Evolutionary conservation across 2,888 invertebrate species (phyloP), one percentile per base, ranked within the genome.

Genomic region (Cosmia pyralina): DNA sequence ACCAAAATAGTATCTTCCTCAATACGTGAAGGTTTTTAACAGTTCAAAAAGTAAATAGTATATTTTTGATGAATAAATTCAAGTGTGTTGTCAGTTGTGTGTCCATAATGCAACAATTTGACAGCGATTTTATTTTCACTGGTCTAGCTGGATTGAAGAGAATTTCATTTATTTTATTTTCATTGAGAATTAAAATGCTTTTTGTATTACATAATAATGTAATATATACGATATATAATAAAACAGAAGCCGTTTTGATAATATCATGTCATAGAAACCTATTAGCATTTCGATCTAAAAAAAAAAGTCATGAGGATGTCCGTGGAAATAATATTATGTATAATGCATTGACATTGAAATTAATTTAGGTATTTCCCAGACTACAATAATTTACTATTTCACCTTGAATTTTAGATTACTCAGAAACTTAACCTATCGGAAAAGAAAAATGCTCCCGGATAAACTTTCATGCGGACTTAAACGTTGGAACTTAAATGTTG

Each of bases 361-460:
- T 62, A 50, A 83, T 68, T 48, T 70, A 52, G 70, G 75, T 83
- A 79, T 68, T 83, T 80, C 69, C 69, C 58, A 71, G 62, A 71
- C 53, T 28, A 50, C 62, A 66, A 53, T 22, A 67, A 58, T 66
- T 64, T 60, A 62, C 44, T 44, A 44, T 69, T 50, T 72, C 19
- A 72, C 84, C 82, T 83, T 82, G 84, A 69, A 71, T 60, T 58
- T n/a, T 53, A 50, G 69, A 77, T 81, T 59, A 75, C 46, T 59
- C 64, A 69, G 46, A 46, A 34, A 38, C 4, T 0, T 41, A 41
- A 53, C 15, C 15, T 22, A 38, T 57, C 58, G 48, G 2, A 50
- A 57, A 68, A 44, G 15, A 57, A 58, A 75, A 75, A 62, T 17
- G 13, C 34, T 50, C 0, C 38, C 62, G 48, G 50, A 38, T 58